A percentile compares a stretch with the other conserved stretches of the same genome.
Conservation (phyloP, 1,140 invertebrate genomes). For the Neodiprion fabricii region DNA sequence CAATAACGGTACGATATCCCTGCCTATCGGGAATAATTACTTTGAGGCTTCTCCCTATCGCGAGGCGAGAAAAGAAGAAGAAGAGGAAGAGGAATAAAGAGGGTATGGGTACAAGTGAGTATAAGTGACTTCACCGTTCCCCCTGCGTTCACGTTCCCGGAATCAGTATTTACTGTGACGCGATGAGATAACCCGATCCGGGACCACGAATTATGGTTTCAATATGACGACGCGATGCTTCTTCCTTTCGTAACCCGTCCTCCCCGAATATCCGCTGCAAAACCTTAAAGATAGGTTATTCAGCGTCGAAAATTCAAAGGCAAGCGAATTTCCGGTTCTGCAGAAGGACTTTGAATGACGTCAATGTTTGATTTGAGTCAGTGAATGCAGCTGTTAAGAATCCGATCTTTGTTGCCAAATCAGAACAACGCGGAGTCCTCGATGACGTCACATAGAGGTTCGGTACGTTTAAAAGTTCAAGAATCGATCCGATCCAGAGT, state of each 20-base stretch:
- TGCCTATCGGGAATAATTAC: constrained; percentile 3
- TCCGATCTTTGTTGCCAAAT: too few relatives aligned
- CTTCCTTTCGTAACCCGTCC: neutral
- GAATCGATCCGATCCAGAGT: too few relatives aligned
- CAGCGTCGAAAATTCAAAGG: too few relatives aligned
- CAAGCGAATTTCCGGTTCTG: too few relatives aligned
- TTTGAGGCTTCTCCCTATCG: neutral
- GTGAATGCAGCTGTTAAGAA: too few relatives aligned
- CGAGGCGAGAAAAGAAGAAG: neutral
- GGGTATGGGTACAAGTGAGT: neutral
- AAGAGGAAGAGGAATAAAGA: neutral
- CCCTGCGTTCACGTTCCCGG: neutral
- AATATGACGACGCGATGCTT: neutral
- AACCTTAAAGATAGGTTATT: too few relatives aligned
- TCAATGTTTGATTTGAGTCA: too few relatives aligned
- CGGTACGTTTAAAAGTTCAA: too few relatives aligned
- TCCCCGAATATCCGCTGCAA: too few relatives aligned
- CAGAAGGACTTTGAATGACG: too few relatives aligned
- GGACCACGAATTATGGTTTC: constrained; percentile 4
- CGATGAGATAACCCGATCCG: constrained; percentile 1
- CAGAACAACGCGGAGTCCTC: too few relatives aligned
- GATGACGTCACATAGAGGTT: too few relatives aligned
- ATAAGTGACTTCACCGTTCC: neutral
- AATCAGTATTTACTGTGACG: constrained; percentile 7
- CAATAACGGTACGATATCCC: constrained; percentile 1